phyloP scores from a whole-genome alignment of 2,888 invertebrate genomes.

The Tubiluchus corallicola region DNA sequence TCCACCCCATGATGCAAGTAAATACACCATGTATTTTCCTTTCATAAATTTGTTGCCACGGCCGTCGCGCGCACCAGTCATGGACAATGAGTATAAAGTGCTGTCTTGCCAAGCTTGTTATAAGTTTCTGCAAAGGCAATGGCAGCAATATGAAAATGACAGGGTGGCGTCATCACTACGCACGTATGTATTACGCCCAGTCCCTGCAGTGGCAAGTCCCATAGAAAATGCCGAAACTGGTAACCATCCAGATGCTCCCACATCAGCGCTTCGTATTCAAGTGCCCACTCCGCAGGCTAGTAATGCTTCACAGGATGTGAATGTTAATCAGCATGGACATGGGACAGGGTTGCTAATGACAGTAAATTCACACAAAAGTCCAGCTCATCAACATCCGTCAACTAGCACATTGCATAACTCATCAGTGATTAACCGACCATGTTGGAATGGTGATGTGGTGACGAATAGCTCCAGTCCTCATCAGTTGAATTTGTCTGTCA shows the following conservation, averaged over 20 bases:
- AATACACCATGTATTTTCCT: conserved; percentile 45
- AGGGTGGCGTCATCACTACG: conserved; percentile 54
- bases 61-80: conserved; percentile 23
- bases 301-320: too few relatives aligned
- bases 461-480: not conserved
- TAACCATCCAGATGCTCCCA: conserved; percentile 9
- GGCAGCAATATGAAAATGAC: conserved; percentile 67
- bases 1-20: conserved; percentile 14
- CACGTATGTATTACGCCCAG: conserved; percentile 17
- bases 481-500: too few relatives aligned
- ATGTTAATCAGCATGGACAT: too few relatives aligned
- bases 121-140: conserved; percentile 59
- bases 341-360: not conserved
- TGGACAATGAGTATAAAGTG: conserved; percentile 45
- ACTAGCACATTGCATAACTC: not conserved
- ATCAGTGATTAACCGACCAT: not conserved
- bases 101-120: conserved; percentile 64
- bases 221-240: too few relatives aligned
- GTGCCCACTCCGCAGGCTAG: conserved; percentile 10
- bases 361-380: too few relatives aligned
- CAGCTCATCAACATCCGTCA: conserved; percentile 4
- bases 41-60: conserved; percentile 39
- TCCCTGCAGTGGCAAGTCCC: not conserved
- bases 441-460: not conserved
- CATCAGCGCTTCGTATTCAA: conserved; percentile 14